A percentile compares a stretch with the other conserved stretches of the same genome.
These are phyloP conservation scores for Platygyra sinensis DNA, from an alignment of 64 coral and sea anemone species.

Conservation along the genomic window DNA sequence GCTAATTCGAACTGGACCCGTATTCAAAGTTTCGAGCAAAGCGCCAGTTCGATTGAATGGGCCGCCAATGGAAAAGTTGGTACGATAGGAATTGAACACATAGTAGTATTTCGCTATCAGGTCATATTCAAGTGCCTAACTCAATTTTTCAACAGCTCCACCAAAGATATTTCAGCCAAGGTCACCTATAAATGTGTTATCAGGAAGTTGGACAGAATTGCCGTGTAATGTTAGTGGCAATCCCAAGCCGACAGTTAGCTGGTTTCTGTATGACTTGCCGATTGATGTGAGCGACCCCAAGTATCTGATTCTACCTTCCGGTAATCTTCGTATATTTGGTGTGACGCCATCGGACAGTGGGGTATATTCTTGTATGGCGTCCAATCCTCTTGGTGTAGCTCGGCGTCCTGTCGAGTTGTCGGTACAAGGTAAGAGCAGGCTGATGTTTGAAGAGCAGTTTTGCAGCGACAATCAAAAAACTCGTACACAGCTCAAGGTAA, in stretches of 20 bases:
- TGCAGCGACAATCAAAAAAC: no score
- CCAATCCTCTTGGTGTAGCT: conserved; percentile 36
- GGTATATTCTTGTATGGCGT: conserved; percentile 49
- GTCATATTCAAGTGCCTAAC: no score
- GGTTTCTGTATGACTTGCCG: conserved; percentile 1
- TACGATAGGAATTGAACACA: no score
- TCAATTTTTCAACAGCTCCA: conserved; percentile 3
- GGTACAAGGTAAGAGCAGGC: conserved; percentile 40
- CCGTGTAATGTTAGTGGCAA: conserved; percentile 27
- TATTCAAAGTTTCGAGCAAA: no score
- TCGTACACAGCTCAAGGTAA: no score
- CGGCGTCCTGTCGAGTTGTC: conserved; percentile 16
- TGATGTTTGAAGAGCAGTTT: no score
- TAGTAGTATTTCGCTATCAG: no score
- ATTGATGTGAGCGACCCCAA: neutral
- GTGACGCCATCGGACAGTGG: conserved; percentile 47
- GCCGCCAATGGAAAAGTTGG: no score
- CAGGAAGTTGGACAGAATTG: conserved; percentile 1
- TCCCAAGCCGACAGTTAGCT: conserved; percentile 43
- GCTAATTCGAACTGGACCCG: no score
- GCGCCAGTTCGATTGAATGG: no score
- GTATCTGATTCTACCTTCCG: conserved; percentile 28
- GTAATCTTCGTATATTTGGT: conserved; percentile 28
- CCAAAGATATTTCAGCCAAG: conserved; percentile 2
- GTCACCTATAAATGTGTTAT: conserved; percentile 21